phyloP scores from a whole-genome alignment of 2,113 vertebrate species.

The Eulemur rufifrons region DNA sequence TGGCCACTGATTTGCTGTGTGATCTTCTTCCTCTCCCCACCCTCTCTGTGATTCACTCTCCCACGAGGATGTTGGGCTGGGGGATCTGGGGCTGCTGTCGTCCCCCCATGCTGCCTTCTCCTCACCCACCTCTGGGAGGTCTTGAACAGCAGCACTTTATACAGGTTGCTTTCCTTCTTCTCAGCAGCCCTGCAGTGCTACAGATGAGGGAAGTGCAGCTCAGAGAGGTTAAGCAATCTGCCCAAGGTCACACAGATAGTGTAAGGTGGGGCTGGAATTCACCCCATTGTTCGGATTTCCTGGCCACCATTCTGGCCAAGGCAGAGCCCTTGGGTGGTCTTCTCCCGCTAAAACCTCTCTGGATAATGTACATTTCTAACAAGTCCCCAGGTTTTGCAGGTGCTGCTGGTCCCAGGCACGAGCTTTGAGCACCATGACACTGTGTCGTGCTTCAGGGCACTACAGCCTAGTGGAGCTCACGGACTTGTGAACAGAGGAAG shows the following conservation, averaged over 20 bases:
- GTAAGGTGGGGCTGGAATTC: background rate
- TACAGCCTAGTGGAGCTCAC: rapidly evolving
- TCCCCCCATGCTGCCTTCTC: too few relatives aligned
- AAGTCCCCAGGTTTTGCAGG: background rate
- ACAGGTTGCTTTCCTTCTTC: background rate
- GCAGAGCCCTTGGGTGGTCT: background rate
- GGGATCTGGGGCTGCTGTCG: background rate
- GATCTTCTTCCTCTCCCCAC: background rate
- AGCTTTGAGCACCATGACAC: background rate
- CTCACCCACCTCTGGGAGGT: background rate
- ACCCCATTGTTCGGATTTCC: background rate
- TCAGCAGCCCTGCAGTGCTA: background rate
- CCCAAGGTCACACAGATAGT: background rate
- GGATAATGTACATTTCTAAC: background rate
- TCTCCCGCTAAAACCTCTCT: background rate
- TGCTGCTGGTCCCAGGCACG: background rate
- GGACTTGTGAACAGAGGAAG: background rate
- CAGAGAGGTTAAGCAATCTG: background rate
- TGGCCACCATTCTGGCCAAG: background rate
- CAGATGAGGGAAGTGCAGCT: background rate
- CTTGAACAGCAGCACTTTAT: background rate
- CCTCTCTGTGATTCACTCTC: background rate
- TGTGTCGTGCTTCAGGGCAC: background rate
- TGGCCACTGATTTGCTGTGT: background rate
- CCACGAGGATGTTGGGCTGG: background rate